phyloP scores from a whole-genome alignment of 2,797 vertebrate genomes.

The Kryptopterus vitreolus region DNA sequence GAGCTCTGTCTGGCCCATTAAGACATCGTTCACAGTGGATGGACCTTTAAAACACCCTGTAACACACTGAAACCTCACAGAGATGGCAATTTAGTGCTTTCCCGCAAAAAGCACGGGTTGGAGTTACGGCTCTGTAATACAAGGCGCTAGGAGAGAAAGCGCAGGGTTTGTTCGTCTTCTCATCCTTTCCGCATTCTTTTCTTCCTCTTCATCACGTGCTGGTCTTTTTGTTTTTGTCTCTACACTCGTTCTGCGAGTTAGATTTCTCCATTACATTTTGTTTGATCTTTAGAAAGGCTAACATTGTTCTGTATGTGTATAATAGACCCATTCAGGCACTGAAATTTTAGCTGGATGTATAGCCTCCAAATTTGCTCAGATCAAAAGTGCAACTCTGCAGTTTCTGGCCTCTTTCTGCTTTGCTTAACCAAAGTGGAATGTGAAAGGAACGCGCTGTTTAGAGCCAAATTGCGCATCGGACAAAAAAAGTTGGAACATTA shows the following conservation, averaged over 20 bases:
- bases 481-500: not conserved
- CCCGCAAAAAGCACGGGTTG: not conserved
- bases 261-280: not conserved
- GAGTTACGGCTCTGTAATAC: conserved; percentile 13
- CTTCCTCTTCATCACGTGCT: not conserved
- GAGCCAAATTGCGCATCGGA: conserved; percentile 2
- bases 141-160: not conserved
- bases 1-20: conserved; percentile 36
- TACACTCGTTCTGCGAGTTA: not conserved
- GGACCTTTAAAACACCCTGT: conserved; percentile 17
- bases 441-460: not conserved
- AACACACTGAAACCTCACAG: conserved; percentile 28
- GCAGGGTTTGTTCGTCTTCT: not conserved
- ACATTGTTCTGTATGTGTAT: conserved; percentile 23
- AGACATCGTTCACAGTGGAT: conserved; percentile 12
- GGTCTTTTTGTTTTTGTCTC: not conserved
- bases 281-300: conserved; percentile 30
- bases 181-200: not conserved
- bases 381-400: not conserved
- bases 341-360: conserved; percentile 33
- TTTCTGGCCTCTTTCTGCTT: conserved; percentile 12
- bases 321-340: conserved; percentile 18
- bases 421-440: not conserved
- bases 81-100: conserved; percentile 15
- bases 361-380: conserved; percentile 23